Base-by-base conservation (phyloP, 2,797 vertebrate genomes). In the Coendou prehensilis region DNA sequence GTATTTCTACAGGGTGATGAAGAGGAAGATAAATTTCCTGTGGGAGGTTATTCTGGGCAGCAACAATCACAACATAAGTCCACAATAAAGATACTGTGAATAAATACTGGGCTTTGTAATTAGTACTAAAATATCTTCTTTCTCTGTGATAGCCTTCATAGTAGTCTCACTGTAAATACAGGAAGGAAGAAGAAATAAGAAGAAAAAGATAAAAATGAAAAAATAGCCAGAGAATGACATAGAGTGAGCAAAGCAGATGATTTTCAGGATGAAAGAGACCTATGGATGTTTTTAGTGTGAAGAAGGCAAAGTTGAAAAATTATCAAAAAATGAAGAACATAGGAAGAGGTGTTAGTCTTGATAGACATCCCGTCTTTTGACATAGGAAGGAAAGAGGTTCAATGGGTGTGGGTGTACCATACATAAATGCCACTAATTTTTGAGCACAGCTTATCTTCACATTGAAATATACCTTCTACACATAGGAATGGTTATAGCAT, bases 221-320 rank as follows among this genome's bases (percentile, higher is more conserved):
- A 67, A 80, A 80, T 45, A 76, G 11, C 28, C 73, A 80, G 30
- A 94, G 22, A 47, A 76, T n/a, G 45, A 80, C 9, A 54, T 2
- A 87, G 47, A 7, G 1, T 63, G 13, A 64, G 3, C 73, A 23
- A 71, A 85, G 14, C 57, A 63, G 10, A 52, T 87, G 73, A 67
- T 52, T 94, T 82, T 91, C 37, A 69, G 47, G 23, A 93, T 83
- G n/a, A 96, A 54, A 84, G 37, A 89, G 37, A 63, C 15, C 33
- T 83, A 22, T 47, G 64, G 45, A 54, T 78, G n/a, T 22, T 73
- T 92, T 95, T 41, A 87, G 50, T 83, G 5, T 63, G 28, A 91
- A 11, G 41, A 63, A 91, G 52, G 7, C 10, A 45, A 30, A 92
- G 30, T 80, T 45, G 26, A 33, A 89, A 91, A 87, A 87, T 41